These are phyloP conservation scores for Syngnathus scovelli DNA, from an alignment of 2,113 vertebrate species.

Conservation along the genomic window DNA sequence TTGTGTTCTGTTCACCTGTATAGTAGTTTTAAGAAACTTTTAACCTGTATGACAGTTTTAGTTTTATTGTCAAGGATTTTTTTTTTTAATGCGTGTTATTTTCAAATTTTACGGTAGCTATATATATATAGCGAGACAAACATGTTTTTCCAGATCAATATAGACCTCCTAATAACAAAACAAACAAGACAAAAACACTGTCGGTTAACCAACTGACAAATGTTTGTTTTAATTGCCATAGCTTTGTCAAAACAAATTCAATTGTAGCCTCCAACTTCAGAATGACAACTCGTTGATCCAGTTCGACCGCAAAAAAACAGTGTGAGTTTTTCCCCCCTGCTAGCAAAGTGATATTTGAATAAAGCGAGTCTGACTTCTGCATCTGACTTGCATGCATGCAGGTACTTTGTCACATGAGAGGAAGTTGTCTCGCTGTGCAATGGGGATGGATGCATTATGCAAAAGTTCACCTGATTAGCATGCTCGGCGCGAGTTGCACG, in stretches of 20 bases:
- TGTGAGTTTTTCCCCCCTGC: too few relatives aligned
- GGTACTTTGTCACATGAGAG: conserved; percentile 27
- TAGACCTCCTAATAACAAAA: background rate
- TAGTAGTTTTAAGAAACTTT: background rate
- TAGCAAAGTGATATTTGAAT: background rate
- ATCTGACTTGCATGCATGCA: background rate
- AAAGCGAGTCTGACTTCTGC: background rate
- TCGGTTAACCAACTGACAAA: background rate
- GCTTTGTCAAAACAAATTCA: background rate
- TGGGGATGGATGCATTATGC: conserved; percentile 36
- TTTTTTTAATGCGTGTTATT: background rate
- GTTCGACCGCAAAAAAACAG: too few relatives aligned
- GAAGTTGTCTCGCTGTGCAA: background rate
- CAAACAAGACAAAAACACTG: background rate
- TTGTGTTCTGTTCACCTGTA: background rate
- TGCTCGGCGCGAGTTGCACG: background rate
- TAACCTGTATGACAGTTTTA: background rate
- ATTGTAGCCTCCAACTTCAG: background rate
- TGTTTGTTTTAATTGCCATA: background rate
- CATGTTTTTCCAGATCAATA: background rate
- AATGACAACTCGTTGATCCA: too few relatives aligned
- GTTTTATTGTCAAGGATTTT: background rate
- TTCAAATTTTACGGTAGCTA: background rate
- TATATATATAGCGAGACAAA: background rate
- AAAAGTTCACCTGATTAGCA: conserved; percentile 26